A percentile compares a stretch with the other conserved stretches of the same genome.
phyloP scores from a whole-genome alignment of 2,888 invertebrate species.

The Drosophila pegasa region DNA sequence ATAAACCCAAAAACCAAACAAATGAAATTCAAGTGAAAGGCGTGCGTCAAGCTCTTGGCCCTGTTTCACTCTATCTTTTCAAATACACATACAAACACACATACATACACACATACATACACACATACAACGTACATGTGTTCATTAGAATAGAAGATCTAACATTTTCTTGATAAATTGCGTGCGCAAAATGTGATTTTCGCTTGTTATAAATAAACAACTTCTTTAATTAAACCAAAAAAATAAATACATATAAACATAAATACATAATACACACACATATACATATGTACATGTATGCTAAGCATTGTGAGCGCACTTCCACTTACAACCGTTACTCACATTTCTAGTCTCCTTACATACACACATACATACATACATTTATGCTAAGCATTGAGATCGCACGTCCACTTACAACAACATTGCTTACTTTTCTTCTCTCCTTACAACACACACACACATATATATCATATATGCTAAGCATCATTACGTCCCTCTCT shows the following conservation, averaged over 20 bases:
- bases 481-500: constrained; percentile 1
- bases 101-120: background rate
- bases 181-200: constrained; percentile 46
- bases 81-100: background rate
- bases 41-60: constrained; percentile 50
- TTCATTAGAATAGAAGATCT: background rate
- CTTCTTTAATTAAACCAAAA: constrained; percentile 16
- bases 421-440: too few relatives aligned
- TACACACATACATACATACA: background rate
- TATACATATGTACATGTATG: background rate
- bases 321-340: background rate
- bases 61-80: constrained; percentile 19
- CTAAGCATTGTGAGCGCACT: background rate
- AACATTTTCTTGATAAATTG: constrained; percentile 36
- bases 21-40: constrained; percentile 56
- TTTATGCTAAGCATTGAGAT: background rate
- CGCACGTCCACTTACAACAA: background rate
- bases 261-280: background rate
- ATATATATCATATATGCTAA: background rate
- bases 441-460: background rate
- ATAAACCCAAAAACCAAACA: constrained; percentile 66
- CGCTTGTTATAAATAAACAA: constrained; percentile 21
- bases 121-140: too few relatives aligned
- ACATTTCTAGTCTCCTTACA: background rate
- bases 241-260: background rate